These are phyloP conservation scores for Tragelaphus imberbis DNA, from an alignment of 2,113 vertebrate genomes.

Conservation along the genomic window DNA sequence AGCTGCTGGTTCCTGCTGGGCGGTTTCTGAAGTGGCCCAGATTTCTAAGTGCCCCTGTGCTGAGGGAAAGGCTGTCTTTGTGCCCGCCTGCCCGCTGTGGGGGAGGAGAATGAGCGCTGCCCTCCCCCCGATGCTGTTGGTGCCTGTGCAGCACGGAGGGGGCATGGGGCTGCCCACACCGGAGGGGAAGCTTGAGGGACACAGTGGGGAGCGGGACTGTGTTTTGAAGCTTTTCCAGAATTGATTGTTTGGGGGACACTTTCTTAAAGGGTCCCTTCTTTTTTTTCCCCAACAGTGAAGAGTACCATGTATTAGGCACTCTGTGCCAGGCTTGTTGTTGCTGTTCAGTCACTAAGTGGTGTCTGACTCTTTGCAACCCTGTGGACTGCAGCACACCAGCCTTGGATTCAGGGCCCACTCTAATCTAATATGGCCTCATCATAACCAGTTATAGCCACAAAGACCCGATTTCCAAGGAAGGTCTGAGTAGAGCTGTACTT, in stretches of 20 bases:
- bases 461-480: neutral
- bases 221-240: conserved; percentile 2
- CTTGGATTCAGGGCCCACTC: neutral
- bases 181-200: neutral
- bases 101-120: neutral
- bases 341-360: neutral
- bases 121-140: accelerated
- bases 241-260: neutral
- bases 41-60: neutral
- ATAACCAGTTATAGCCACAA: neutral
- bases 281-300: neutral
- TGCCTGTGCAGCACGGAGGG: neutral
- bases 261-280: neutral
- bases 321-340: neutral
- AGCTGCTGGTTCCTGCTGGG: neutral
- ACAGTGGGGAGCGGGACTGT: neutral
- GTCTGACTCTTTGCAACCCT: neutral
- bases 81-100: accelerated
- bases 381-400: neutral
- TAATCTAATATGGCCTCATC: neutral
- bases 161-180: neutral
- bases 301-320: neutral
- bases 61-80: neutral
- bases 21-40: neutral
- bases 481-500: neutral